Conservation (phyloP, 2,888 invertebrate genomes). For the Patella ulyssiponensis region DNA sequence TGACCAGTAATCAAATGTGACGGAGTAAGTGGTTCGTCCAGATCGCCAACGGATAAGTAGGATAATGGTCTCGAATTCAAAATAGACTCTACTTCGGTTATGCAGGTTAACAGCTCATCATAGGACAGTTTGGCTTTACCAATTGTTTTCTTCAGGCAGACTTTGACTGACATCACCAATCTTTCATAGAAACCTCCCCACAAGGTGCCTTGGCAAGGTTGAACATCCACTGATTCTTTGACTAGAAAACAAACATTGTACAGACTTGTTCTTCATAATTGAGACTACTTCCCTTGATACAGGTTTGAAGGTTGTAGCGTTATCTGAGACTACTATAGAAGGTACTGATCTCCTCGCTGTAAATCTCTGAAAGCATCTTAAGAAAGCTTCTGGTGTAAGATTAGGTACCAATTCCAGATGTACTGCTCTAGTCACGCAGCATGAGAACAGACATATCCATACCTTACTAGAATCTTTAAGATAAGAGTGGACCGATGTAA, state of each 20-base stretch:
- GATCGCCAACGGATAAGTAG: too few species aligned
- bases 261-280: background rate
- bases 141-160: too few species aligned
- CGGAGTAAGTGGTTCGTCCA: too few species aligned
- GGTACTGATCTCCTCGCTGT: background rate
- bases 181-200: too few species aligned
- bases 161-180: too few species aligned
- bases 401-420: slow-evolving; percentile 18
- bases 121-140: too few species aligned
- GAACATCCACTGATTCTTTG: too few species aligned
- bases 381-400: slow-evolving; percentile 14
- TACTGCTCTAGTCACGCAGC: slow-evolving; percentile 11
- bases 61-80: too few species aligned
- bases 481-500: slow-evolving; percentile 17
- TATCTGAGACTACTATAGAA: slow-evolving; percentile 17
- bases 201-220: too few species aligned
- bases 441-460: slow-evolving; percentile 19
- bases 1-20: too few species aligned
- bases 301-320: slow-evolving; percentile 15
- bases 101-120: too few species aligned
- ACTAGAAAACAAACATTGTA: background rate
- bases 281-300: background rate
- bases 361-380: slow-evolving; percentile 22
- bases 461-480: slow-evolving; percentile 1
- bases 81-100: too few species aligned